Conservation (phyloP, 2,113 vertebrate genomes). For the Gavia stellata region DNA sequence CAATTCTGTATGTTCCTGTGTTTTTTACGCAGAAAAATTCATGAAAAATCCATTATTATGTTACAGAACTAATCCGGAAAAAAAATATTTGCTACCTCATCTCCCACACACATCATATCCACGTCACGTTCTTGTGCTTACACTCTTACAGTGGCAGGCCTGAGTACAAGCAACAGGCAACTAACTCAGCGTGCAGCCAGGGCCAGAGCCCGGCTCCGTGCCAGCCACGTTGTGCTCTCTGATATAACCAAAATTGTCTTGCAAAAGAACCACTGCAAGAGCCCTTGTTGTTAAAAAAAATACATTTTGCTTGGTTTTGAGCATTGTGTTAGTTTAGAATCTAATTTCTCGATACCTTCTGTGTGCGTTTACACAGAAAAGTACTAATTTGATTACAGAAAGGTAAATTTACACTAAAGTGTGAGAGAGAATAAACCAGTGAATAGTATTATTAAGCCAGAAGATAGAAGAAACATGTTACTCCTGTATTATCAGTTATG, state of each 20-base stretch:
- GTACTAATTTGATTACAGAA: neutral
- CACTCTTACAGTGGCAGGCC: neutral
- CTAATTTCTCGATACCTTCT: neutral
- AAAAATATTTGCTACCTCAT: neutral
- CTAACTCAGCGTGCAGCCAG: neutral
- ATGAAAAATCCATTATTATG: neutral
- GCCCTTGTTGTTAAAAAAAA: neutral
- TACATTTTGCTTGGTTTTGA: neutral
- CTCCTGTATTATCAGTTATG: neutral
- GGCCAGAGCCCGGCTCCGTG: neutral
- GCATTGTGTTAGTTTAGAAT: neutral
- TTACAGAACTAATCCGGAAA: neutral
- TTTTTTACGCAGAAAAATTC: neutral
- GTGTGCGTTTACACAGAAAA: neutral
- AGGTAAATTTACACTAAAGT: neutral
- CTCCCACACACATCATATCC: neutral
- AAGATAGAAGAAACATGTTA: neutral
- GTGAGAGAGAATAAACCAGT: neutral
- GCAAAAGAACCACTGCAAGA: neutral
- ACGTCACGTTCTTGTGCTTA: accelerated
- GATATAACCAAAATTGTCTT: neutral
- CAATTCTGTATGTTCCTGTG: neutral
- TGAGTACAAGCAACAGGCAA: neutral
- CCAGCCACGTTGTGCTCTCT: neutral
- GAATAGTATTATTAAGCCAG: neutral